Evolutionary conservation across 2,113 vertebrate species (phyloP), one percentile per base, ranked within the genome.

Genomic region (Vimba vimba): DNA sequence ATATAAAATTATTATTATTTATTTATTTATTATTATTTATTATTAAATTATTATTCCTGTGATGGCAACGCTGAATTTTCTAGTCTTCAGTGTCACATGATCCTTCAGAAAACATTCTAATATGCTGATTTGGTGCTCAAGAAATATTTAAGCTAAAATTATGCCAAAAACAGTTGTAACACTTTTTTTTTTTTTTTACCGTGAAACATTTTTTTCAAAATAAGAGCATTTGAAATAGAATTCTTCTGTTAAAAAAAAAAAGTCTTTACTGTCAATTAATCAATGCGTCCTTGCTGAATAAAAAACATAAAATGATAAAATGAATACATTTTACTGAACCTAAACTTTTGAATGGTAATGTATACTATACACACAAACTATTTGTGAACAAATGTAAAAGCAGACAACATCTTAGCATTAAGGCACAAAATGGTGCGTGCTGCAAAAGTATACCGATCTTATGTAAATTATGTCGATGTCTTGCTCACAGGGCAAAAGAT

Each of bases 401-500:
- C 50, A 30, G 7, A n/a, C 2, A 47, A 12, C 23, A 47, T 45
- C 12, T 47, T 52, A 71, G 33, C 64, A 45, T 25, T 36, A 13
- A n/a, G 45, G 23, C 12, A 57, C 55, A 55, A 77, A 52, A 77
- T 2, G 8, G 25, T 55, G 43, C 4, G 13, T 69, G 55, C 33
- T 43, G 30, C 27, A 60, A 79, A 39, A 60, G 21, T n/a, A 43
- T 60, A 79, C 10, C n/a, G 55, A 59, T 30, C 19, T 78, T 55
- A 36, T 33, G 45, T 21, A 82, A 82, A 82, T 82, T n/a, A 52
- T 50, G 25, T 68, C 6, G 17, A 68, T 82, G 23, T 36, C 9
- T 52, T 82, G 19, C 62, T 82, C 30, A 68, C 62, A 69, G 62
- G 45, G 45, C 45, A 52, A 68, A 52, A 68, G 45, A 68, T 69